phyloP scores from a whole-genome alignment of 1,140 invertebrate species.

The Plodia interpunctella region DNA sequence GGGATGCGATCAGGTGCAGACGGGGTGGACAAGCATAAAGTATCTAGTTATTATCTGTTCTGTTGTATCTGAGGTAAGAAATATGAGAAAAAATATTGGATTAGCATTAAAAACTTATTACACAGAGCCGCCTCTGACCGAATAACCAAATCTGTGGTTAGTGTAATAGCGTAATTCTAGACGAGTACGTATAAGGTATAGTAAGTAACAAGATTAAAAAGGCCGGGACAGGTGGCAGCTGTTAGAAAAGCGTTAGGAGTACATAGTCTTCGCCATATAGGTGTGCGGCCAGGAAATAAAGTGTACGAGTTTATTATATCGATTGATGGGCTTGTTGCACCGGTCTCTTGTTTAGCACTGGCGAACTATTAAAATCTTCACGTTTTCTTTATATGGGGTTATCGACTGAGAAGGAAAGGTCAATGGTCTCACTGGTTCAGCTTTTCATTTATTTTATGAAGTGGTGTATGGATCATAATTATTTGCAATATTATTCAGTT shows the following conservation, averaged over 20 bases:
- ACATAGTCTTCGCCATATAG: slow-evolving; percentile 25
- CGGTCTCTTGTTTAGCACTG: background rate
- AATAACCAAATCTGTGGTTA: slow-evolving; percentile 32
- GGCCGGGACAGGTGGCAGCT: slow-evolving; percentile 58
- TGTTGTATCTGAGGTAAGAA: too few relatives aligned
- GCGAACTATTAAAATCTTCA: background rate
- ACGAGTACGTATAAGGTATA: slow-evolving; percentile 66
- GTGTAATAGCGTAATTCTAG: slow-evolving; percentile 66
- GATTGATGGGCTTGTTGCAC: slow-evolving; percentile 40
- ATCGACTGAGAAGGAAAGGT: background rate
- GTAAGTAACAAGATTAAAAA: slow-evolving; percentile 73
- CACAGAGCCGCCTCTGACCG: slow-evolving; percentile 2
- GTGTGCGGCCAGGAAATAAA: slow-evolving; percentile 7
- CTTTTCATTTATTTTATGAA: background rate
- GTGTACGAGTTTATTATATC: slow-evolving; percentile 8
- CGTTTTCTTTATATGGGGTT: background rate
- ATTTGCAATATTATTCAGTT: too few relatives aligned
- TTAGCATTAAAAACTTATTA: too few relatives aligned
- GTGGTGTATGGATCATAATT: too few relatives aligned
- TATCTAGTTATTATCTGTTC: too few relatives aligned
- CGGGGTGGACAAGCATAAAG: too few relatives aligned
- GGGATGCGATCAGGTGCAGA: too few relatives aligned
- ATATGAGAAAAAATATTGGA: background rate
- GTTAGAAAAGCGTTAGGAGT: slow-evolving; percentile 61
- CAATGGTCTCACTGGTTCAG: background rate